Evolutionary conservation across 2,888 invertebrate genomes (phyloP).

Genomic region (Leucoma salicis): DNA sequence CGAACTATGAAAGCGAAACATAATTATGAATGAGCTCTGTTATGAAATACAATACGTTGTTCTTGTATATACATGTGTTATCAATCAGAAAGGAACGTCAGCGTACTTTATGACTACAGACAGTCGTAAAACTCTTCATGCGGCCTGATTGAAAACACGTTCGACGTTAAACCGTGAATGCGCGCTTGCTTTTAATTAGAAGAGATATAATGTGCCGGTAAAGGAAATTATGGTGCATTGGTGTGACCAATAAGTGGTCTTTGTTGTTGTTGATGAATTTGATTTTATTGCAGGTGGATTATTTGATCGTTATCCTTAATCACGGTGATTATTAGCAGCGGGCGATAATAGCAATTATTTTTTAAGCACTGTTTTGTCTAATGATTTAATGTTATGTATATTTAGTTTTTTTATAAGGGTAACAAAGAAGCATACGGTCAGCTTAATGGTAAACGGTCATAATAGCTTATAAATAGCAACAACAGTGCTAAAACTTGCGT

Average conservation of each 20-base stretch:
- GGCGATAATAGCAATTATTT: no score
- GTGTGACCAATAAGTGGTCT: slow-evolving; percentile 30
- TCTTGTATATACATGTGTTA: slow-evolving; percentile 62
- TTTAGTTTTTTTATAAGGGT: no score
- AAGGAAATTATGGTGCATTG: slow-evolving; percentile 44
- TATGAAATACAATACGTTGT: slow-evolving; percentile 36
- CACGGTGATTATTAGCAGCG: no score
- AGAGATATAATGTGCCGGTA: slow-evolving; percentile 54
- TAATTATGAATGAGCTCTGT: slow-evolving; percentile 23
- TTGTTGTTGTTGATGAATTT: background rate
- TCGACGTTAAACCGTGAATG: slow-evolving; percentile 56
- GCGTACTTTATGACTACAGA: slow-evolving; percentile 68
- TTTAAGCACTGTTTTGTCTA: no score
- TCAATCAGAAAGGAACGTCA: slow-evolving; percentile 62
- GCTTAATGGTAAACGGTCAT: no score
- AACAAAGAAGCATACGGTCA: no score
- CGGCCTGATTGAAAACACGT: slow-evolving; percentile 74
- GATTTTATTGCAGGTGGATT: background rate
- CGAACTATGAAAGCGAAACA: slow-evolving; percentile 16
- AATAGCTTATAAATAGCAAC: no score
- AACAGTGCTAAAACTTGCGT: no score
- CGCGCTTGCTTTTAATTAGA: slow-evolving; percentile 71
- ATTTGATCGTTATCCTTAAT: slow-evolving; percentile 10
- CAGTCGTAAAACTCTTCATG: slow-evolving; percentile 71
- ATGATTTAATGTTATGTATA: no score